Evolutionary conservation across 1,140 invertebrate genomes (phyloP), one percentile per base, ranked within the genome.

Genomic region (Antheraea pernyi): DNA sequence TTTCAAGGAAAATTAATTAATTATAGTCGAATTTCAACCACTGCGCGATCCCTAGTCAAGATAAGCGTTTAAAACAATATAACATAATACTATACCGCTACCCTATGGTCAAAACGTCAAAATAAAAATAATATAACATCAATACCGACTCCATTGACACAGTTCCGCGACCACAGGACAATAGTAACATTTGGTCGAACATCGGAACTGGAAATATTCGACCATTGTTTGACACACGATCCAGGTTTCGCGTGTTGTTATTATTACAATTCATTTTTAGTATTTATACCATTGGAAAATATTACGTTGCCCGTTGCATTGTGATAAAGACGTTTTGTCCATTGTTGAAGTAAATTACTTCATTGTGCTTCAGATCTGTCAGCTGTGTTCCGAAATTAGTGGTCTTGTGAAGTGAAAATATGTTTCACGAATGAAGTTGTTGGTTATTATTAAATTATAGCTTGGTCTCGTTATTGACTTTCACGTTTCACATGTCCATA

Each of bases 121-220:
- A 42, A 42, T 9, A 42, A 42, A 42, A 42, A 42, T 42, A 42
- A 30, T n/a, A 13, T 18, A 16, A 37, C 37, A 37, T 18, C 3
- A 65, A 18, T 42, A 11, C 0, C 30, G 63, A 19, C 16, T 42
- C 16, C 16, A 42, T 59, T 36, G 6, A 16, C 2, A 53, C 46
- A 53, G 13, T 13, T n/a, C 46, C 36, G 19, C 16, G 67, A 78
- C 70, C 70, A 69, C 74, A 68, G 42, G 70, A 72, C 58, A 76
- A 78, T 67, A 73, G 71, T 75, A 86, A 83, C 86, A 88, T 86
- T 84, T 88, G 86, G 84, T 69, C 69, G 71, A 74, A 85, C 83
- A 84, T 79, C 83, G 84, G 86, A 88, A 86, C 81, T 86, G 77
- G 82, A 68, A 82, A 80, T 78, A 65, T 78, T 74, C 64, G 62